Percentiles rank a stretch among this genome's conserved stretches.
These are phyloP conservation scores for Zaprionus lachaisei DNA, from an alignment of 1,140 invertebrate species.

Conservation along the genomic window DNA sequence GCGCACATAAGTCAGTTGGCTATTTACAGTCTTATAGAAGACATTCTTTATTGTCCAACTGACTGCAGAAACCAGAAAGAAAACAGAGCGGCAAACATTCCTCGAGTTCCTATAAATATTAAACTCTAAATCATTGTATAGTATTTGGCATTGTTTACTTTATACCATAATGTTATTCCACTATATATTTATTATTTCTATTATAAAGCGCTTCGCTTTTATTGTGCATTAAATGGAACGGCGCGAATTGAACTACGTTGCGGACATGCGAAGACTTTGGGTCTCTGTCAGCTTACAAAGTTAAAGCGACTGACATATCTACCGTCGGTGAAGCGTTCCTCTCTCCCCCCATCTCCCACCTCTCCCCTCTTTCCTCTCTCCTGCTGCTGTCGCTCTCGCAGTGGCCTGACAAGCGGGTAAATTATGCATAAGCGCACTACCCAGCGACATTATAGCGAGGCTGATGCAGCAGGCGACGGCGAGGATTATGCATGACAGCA, in stretches of 20 bases:
- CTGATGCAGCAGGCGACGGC: slow-evolving; percentile 71
- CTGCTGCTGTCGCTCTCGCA: slow-evolving; percentile 10
- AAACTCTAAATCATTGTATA: no score
- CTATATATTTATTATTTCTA: not conserved
- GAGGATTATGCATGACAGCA: slow-evolving; percentile 73
- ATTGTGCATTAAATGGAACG: not conserved
- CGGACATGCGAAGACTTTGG: slow-evolving; percentile 14
- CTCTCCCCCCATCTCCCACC: not conserved
- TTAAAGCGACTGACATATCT: slow-evolving; percentile 43
- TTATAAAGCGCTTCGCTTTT: not conserved
- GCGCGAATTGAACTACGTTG: slow-evolving; percentile 15
- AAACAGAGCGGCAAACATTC: no score
- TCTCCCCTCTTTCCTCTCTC: not conserved
- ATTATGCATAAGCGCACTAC: slow-evolving; percentile 81
- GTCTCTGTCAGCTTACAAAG: slow-evolving; percentile 41
- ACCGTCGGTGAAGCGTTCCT: not conserved
- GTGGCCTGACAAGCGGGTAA: slow-evolving; percentile 73
- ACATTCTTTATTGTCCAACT: not conserved
- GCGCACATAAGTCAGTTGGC: not conserved
- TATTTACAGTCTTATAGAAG: not conserved
- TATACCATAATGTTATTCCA: not conserved
- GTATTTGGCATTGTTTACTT: no score
- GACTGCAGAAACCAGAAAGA: no score
- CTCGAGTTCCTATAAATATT: no score
- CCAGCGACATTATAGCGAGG: slow-evolving; percentile 77